Percentiles rank a stretch among this genome's conserved stretches.
Evolutionary conservation across 1,140 invertebrate species (phyloP).

Genomic region (Drosophila bipectinata): DNA sequence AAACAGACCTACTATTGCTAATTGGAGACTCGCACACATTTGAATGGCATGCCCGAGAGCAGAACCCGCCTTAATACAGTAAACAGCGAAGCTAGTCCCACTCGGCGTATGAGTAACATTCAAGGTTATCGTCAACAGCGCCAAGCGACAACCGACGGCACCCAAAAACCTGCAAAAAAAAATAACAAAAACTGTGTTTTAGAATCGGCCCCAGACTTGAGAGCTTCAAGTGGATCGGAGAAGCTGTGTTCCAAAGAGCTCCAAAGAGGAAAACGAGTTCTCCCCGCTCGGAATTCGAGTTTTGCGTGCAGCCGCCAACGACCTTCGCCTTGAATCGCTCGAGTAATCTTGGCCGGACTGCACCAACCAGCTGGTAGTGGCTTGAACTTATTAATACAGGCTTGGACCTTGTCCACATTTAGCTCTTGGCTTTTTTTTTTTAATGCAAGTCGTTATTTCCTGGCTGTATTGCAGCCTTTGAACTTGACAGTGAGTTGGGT

Average conservation of each 20-base stretch:
- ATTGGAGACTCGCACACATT: conserved; percentile 43
- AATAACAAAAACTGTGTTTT: conserved; percentile 23
- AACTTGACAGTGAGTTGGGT: conserved; percentile 18
- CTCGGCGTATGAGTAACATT: conserved; percentile 54
- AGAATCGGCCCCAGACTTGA: conserved; percentile 39
- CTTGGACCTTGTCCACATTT: conserved; percentile 36
- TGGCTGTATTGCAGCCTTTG: not conserved
- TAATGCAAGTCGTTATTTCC: conserved; percentile 14
- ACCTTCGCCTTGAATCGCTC: conserved; percentile 56
- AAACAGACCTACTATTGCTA: conserved; percentile 47
- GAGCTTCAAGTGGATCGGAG: conserved; percentile 11
- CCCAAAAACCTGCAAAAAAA: conserved; percentile 27
- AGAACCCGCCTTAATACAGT: conserved; percentile 26
- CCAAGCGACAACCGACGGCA: conserved; percentile 23
- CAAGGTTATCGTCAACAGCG: conserved; percentile 50
- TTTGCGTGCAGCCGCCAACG: conserved; percentile 29
- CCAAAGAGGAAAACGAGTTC: conserved; percentile 35
- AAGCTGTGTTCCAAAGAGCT: conserved; percentile 54
- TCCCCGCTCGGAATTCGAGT: conserved; percentile 18
- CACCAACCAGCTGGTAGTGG: conserved; percentile 36
- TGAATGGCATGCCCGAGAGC: conserved; percentile 16
- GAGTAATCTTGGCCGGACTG: conserved; percentile 34
- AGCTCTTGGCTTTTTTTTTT: not conserved
- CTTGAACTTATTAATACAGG: conserved; percentile 14
- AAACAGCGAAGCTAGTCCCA: conserved; percentile 40